Conservation (phyloP, 1,140 invertebrate species). For the Drosophila parabipectinata region DNA sequence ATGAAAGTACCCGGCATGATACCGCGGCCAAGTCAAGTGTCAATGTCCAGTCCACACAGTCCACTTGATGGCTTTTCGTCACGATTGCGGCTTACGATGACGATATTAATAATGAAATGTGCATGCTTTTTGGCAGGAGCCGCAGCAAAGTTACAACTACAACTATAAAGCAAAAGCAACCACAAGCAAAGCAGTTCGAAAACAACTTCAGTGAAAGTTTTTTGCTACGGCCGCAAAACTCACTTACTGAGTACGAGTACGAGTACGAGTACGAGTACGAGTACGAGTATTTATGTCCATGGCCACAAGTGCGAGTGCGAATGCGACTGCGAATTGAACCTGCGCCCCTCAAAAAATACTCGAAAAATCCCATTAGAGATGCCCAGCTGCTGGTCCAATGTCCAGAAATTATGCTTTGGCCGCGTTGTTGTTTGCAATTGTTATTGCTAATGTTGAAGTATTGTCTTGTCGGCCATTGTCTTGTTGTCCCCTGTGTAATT, state of each 20-base stretch:
- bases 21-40: slow-evolving; percentile 59
- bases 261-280: slow-evolving; percentile 19
- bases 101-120: slow-evolving; percentile 76
- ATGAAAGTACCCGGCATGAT: slow-evolving; percentile 64
- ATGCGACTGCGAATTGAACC: slow-evolving; percentile 45
- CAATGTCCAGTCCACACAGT: slow-evolving; percentile 75
- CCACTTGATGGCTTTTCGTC: slow-evolving; percentile 74
- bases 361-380: slow-evolving; percentile 50
- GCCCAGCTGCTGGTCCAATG: slow-evolving; percentile 49
- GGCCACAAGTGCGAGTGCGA: slow-evolving; percentile 42
- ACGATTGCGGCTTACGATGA: slow-evolving; percentile 64
- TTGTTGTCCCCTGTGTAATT: slow-evolving; percentile 54
- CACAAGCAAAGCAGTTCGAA: slow-evolving; percentile 45
- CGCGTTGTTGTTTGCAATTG: slow-evolving; percentile 45
- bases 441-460: slow-evolving; percentile 14
- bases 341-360: slow-evolving; percentile 23
- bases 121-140: slow-evolving; percentile 77
- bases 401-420: slow-evolving; percentile 32
- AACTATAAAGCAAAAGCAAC: slow-evolving; percentile 6
- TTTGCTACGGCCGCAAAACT: slow-evolving; percentile 38
- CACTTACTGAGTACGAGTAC: slow-evolving; percentile 20
- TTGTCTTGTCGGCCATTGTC: slow-evolving; percentile 34
- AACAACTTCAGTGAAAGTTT: slow-evolving; percentile 77
- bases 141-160: slow-evolving; percentile 23
- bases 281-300: slow-evolving; percentile 39